Evolutionary conservation across 2,113 vertebrate genomes (phyloP).

Genomic region (Lontra canadensis): DNA sequence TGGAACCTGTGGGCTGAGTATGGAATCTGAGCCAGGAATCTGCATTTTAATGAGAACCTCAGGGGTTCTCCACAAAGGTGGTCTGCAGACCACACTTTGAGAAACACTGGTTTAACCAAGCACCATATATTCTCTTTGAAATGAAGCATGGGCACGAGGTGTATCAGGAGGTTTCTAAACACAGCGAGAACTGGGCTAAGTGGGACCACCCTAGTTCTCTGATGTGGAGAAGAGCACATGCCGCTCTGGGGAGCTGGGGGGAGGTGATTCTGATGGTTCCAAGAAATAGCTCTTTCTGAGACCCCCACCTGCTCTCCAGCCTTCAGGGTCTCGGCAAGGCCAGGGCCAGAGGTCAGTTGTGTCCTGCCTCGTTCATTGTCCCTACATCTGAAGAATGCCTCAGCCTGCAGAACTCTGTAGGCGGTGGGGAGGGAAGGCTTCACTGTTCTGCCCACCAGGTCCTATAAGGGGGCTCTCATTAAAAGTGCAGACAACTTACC

Average conservation of each 20-base stretch:
- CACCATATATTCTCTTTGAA: background rate
- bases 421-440: background rate
- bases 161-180: background rate
- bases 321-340: background rate
- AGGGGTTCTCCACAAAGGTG: background rate
- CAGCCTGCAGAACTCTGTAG: background rate
- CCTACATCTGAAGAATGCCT: background rate
- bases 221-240: background rate
- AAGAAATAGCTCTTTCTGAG: background rate
- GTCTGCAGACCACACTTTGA: background rate
- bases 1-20: background rate
- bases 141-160: background rate
- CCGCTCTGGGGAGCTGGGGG: accelerated
- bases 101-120: background rate
- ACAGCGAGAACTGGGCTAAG: background rate
- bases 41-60: background rate
- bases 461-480: background rate
- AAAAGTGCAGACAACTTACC: background rate
- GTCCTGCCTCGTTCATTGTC: background rate
- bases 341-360: background rate
- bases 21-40: background rate
- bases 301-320: background rate
- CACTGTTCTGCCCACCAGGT: background rate
- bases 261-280: background rate
- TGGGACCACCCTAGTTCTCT: background rate